Evolutionary conservation across 2,113 vertebrate genomes (phyloP).

Genomic region (Galeopterus variegatus): DNA sequence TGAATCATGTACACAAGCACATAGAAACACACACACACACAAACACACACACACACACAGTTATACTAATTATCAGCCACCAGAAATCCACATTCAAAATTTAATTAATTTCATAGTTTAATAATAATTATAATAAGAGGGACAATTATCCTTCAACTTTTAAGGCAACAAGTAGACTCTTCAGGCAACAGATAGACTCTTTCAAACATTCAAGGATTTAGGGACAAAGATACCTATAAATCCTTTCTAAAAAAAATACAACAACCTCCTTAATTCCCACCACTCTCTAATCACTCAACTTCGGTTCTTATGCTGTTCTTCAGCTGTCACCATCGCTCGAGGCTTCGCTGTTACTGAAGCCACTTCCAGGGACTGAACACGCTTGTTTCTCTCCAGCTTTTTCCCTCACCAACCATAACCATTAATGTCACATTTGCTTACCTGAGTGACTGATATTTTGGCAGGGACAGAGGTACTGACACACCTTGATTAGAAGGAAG

Average conservation of each 20-base stretch:
- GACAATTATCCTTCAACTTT: not conserved
- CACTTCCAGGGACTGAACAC: rapidly evolving
- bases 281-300: not conserved
- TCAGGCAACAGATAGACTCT: not conserved
- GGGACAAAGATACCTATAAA: not conserved
- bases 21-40: too few relatives aligned
- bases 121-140: not conserved
- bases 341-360: not conserved
- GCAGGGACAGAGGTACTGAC: conserved; percentile 91
- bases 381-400: rapidly evolving
- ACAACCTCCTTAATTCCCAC: not conserved
- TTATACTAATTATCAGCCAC: not conserved
- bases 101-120: not conserved
- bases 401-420: conserved; percentile 50
- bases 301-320: not conserved
- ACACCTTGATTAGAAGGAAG: conserved; percentile 92
- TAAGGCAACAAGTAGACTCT: not conserved
- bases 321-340: not conserved
- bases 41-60: not conserved
- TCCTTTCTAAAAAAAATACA: not conserved
- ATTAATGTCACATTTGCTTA: conserved; percentile 89
- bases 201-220: not conserved
- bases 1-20: not conserved
- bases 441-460: conserved; percentile 91
- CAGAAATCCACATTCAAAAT: not conserved